Evolutionary conservation across 2,797 vertebrate genomes (phyloP), one percentile per base, ranked within the genome.

Genomic region (Coregonus suidteri): DNA sequence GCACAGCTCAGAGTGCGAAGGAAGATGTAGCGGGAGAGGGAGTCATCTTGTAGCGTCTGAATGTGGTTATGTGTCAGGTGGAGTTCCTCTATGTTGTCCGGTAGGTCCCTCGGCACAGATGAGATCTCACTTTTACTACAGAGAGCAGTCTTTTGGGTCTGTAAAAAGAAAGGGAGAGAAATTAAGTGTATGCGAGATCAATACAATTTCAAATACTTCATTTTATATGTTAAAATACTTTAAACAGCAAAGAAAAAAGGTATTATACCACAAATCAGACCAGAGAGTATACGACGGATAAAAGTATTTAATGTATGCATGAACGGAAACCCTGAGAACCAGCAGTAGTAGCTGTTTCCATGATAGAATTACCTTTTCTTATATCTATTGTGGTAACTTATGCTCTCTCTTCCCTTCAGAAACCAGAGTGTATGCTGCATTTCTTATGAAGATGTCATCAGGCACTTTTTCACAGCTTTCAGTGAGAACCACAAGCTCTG

Each of bases 41-140:
- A 95, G 34, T 75, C 52, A 47, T 94, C 90, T 74, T 80, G 86
- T 89, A 99, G 92, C 73, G 87, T 93, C 85, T 73, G 77, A 56
- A 99, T 94, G 71, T 88, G 82, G 83, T 99, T 99, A 90, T 93
- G 79, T 85, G 97, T 94, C 16, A 99, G 91, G 70, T 96, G 87
- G 75, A 99, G 95, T 68, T 93, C 94, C 81, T 94, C 84, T 0
- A 86, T 92, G 80, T 91, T 68, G 0, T 78, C 75, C 0, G 86
- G 92, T 31, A 97, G 93, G 71, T 88, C 79, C 66, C 37, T 74
- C 67, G 97, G 97, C 76, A 98, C 90, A 0, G 87, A 90, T 0
- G 82, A 88, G 16, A 97, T 89, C 76, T 86, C 76, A 75, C 77
- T 86, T 18, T 90, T 79, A 81, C 88, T 94, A 90, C 96, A 99